These are phyloP conservation scores for Chelonoidis abingdonii DNA, from an alignment of 2,113 vertebrate genomes.

Conservation along the genomic window DNA sequence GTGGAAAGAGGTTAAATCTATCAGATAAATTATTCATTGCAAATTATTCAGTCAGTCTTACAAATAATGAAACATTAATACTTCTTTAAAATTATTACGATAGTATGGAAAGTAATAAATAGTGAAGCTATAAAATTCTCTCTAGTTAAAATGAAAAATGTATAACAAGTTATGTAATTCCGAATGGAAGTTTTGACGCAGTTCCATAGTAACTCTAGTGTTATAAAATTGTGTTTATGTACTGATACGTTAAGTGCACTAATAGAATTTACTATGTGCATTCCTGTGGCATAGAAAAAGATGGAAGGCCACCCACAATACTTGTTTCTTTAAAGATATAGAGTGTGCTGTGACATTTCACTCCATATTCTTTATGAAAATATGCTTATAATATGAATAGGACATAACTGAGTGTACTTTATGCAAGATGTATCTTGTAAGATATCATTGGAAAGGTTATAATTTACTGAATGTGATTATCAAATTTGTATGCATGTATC, in stretches of 20 bases:
- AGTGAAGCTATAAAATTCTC: not conserved
- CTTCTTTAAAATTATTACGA: not conserved
- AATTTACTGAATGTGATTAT: no score
- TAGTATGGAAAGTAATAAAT: not conserved
- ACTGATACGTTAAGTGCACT: not conserved
- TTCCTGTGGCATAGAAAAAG: not conserved
- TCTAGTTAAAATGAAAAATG: not conserved
- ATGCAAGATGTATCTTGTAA: no score
- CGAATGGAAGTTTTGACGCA: not conserved
- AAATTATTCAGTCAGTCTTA: not conserved
- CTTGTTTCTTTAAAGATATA: not conserved
- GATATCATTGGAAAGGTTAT: no score
- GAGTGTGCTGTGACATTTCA: not conserved
- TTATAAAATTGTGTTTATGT: not conserved
- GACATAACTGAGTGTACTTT: no score
- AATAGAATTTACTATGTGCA: not conserved
- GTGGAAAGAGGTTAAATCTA: not conserved
- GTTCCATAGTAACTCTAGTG: not conserved
- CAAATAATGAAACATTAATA: not conserved
- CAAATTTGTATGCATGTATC: no score
- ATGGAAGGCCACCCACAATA: not conserved
- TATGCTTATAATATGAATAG: no score
- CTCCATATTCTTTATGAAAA: no score
- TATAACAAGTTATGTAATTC: not conserved
- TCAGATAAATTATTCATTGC: not conserved